Evolutionary conservation across 2,113 vertebrate genomes (phyloP), one percentile per base, ranked within the genome.

Genomic region (Chaenocephalus aceratus): DNA sequence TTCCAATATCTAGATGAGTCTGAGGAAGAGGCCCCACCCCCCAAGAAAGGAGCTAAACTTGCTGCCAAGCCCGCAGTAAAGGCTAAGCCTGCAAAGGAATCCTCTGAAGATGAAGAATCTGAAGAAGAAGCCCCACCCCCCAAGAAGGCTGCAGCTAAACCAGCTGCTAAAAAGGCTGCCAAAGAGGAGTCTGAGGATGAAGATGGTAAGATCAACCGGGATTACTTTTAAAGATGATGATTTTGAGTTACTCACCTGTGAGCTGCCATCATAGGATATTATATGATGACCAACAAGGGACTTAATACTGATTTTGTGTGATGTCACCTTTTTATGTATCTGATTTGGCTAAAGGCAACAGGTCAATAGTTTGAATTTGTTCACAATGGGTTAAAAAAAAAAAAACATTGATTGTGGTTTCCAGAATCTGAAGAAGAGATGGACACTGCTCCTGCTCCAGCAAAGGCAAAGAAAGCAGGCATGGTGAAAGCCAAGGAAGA

Each of bases 371-470:
- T 36, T 46, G 4, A 57, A 11, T 73, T 30, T 16, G 0, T 6
- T 14, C 10, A 12, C 15, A 30, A 0, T 23, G 6, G 46, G 0
- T 21, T 36, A 14, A 1, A 2, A 23, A 1, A 12, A 1, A 23
- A 9, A 53, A 0, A 6, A 30, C 13, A 9, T 16, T 10, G 15
- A 61, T 59, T 67, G 2, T 83, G n/a, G 0, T 60, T 94, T 80
- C 56, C 61, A 98, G 96, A 97, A 2, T 98, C 97, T 13, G 98
- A 98, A 56, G 95, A 98, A 46, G 97, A 97, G 84, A 98, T 99
- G 97, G 97, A 98, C 60, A 96, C 92, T 1, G 79, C 96, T 5
- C 92, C 92, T 14, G 89, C 92, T 26, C 91, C 88, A 73, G 89
- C 93, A 7, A 97, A 95, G 21, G 95, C 95, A 44, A 99, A 98